Conservation (phyloP, 2,797 vertebrate species). For the Paratrypauchen microcephalus region DNA sequence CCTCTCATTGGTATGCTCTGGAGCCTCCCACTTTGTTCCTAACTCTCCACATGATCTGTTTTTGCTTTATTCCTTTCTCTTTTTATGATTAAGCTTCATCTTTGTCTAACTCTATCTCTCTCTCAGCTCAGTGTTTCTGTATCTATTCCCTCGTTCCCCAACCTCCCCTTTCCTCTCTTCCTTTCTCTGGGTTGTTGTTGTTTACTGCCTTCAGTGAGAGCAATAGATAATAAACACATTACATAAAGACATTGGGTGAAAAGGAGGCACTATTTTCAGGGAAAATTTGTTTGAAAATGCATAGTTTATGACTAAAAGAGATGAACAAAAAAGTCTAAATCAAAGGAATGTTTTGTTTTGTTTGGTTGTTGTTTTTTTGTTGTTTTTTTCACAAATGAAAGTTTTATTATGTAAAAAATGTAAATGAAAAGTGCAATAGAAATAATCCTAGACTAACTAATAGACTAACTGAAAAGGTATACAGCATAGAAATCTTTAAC, state of each 20-base stretch:
- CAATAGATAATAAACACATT: conserved; percentile 31
- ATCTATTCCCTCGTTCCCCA: conserved; percentile 42
- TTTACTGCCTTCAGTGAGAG: conserved; percentile 65
- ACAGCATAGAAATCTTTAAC: too few relatives aligned
- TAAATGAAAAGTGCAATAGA: too few relatives aligned
- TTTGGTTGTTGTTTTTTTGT: too few relatives aligned
- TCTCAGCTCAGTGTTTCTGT: conserved; percentile 49
- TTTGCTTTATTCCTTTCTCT: conserved; percentile 43
- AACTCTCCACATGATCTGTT: conserved; percentile 63
- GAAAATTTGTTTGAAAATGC: conserved; percentile 66
- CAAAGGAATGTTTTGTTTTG: conserved; percentile 11
- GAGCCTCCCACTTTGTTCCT: conserved; percentile 55
- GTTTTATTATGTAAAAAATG: too few relatives aligned
- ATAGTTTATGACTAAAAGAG: conserved; percentile 71
- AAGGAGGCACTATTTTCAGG: conserved; percentile 42
- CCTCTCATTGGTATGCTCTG: conserved; percentile 63
- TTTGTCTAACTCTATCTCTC: conserved; percentile 53
- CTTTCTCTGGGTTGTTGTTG: conserved; percentile 53
- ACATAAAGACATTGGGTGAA: conserved; percentile 34
- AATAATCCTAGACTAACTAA: too few relatives aligned
- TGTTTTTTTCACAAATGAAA: too few relatives aligned
- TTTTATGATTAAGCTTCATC: conserved; percentile 51
- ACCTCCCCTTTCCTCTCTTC: conserved; percentile 12
- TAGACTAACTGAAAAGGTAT: background rate
- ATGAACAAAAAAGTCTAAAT: conserved; percentile 26